Evolutionary conservation across 1,140 invertebrate genomes (phyloP).

Genomic region (Argopecten irradians): DNA sequence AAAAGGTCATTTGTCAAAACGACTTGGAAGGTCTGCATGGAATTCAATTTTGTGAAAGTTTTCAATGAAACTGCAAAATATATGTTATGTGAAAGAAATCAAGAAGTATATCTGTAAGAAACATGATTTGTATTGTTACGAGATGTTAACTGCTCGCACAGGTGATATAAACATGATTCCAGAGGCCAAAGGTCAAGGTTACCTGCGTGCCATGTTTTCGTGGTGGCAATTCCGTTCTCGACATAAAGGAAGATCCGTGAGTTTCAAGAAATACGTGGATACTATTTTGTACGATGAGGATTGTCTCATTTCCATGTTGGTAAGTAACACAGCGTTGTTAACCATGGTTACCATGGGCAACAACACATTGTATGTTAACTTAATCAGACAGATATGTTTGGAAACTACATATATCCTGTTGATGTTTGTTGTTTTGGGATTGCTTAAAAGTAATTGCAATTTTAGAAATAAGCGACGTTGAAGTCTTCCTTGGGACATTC

Average conservation of each 20-base stretch:
- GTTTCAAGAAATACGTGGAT: conserved; percentile 72
- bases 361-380: too few species aligned
- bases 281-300: conserved; percentile 67
- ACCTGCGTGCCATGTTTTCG: conserved; percentile 62
- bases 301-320: conserved; percentile 54
- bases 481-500: too few species aligned
- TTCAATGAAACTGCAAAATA: background rate
- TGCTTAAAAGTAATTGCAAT: too few species aligned
- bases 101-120: background rate
- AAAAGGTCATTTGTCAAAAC: background rate
- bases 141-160: background rate
- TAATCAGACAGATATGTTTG: too few species aligned
- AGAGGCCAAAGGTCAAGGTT: conserved; percentile 30
- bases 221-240: conserved; percentile 61
- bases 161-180: conserved; percentile 27
- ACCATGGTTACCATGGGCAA: background rate
- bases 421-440: too few species aligned
- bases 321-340: conserved; percentile 52
- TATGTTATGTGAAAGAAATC: background rate
- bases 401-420: too few species aligned
- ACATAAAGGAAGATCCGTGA: conserved; percentile 63
- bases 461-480: too few species aligned
- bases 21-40: background rate
- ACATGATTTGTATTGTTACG: background rate
- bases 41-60: background rate